phyloP scores from a whole-genome alignment of 1,140 invertebrate genomes.

The Drosophila busckii region DNA sequence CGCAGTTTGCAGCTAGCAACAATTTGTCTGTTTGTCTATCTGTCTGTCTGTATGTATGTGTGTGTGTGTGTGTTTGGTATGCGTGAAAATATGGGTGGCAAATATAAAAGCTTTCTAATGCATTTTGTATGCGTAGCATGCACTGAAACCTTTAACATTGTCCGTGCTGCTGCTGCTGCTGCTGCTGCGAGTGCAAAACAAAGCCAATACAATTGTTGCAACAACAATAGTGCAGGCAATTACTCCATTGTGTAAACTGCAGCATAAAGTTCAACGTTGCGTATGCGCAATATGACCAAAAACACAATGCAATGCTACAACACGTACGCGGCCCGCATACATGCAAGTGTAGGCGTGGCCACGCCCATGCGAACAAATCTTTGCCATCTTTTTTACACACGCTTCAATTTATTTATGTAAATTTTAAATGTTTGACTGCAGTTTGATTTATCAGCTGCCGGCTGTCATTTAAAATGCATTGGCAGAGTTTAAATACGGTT shows the following conservation, averaged over 20 bases:
- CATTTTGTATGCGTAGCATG: no score
- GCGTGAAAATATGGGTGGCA: no score
- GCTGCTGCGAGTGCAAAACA: neutral
- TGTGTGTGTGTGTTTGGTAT: no score
- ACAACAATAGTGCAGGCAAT: neutral
- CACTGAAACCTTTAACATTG: no score
- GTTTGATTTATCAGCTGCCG: constrained; percentile 3
- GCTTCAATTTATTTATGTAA: no score
- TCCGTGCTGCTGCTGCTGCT: no score
- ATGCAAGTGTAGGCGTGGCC: neutral
- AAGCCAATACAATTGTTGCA: neutral
- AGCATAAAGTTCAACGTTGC: constrained; percentile 27
- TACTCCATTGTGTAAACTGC: constrained; percentile 15
- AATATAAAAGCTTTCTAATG: no score
- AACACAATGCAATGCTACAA: constrained; percentile 7
- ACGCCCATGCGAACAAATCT: constrained; percentile 9
- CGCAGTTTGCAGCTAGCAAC: no score
- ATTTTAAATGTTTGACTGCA: no score
- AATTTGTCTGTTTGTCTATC: no score
- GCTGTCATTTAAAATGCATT: constrained; percentile 26
- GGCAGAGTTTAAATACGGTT: constrained; percentile 3
- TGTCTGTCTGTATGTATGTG: no score
- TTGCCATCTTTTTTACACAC: no score
- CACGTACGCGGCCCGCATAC: neutral
- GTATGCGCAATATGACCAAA: constrained; percentile 32